Base-by-base conservation (phyloP, 1,140 invertebrate species). In the Aphidius gifuensis region DNA sequence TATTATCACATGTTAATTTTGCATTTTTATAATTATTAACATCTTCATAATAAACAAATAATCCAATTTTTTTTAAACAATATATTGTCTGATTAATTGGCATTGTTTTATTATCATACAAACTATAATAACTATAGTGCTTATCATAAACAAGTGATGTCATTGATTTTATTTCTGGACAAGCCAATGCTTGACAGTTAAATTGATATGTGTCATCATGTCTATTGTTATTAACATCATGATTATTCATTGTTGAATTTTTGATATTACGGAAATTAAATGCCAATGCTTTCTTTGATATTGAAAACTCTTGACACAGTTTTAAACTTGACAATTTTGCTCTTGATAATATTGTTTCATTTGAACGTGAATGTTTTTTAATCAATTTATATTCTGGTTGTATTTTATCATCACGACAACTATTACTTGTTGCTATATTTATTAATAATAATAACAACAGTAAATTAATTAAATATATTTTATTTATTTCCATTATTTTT, bases 81-180 rank as follows among this genome's bases (percentile, higher is more conserved):
- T 21, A 6, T 6, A 8, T 32, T 38, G 5, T 51, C 3, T 32
- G 8, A n/a, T 46, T 54, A 39, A 65, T 49, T 60, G 43, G 11
- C 42, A 49, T 66, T 64, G 5, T 59, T 58, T 38, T 69, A 51
- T 11, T 64, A 64, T 47, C 57, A 62, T 78, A 80, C 23, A 84
- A 74, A 64, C 84, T 88, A 62, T 87, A 80, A 68, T 87, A 87
- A 74, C 84, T 82, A 62, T 82, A 86, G 67, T 77, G 80, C 5
- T 79, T 72, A 67, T 85, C 83, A 55, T 81, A 78, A 5, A 74
- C 69, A 6, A 88, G 63, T 1, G 79, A 80, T 3, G 78, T 69
- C 39, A 80, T 81, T 45, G 83, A 83, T 50, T 82, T 73, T 7
- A 75, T 74, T 73, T 87, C 85, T 4, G 87, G 84, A 69, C 87